These are phyloP conservation scores for Scopus umbretta DNA, from an alignment of 2,113 vertebrate genomes.

Conservation along the genomic window DNA sequence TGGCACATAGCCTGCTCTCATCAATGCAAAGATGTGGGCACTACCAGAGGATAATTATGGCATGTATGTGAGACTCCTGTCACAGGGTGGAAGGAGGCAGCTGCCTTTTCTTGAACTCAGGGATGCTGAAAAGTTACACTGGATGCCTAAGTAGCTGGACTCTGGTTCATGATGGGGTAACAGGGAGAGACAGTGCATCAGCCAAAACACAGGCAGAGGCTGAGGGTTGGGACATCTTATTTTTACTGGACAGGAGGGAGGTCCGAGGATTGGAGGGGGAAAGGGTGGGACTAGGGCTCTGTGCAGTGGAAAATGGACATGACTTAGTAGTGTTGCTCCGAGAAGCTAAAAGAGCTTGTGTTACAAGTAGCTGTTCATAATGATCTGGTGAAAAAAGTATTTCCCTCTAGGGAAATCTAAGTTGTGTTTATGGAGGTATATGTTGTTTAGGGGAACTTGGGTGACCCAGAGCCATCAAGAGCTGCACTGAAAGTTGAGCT, in stretches of 20 bases:
- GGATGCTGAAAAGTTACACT: background rate
- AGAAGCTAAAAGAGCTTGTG: background rate
- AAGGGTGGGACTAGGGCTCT: background rate
- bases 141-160: background rate
- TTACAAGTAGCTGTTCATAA: background rate
- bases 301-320: background rate
- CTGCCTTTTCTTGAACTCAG: background rate
- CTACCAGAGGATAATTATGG: background rate
- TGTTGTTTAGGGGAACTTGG: background rate
- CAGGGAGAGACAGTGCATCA: background rate
- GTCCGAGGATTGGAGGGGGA: rapidly evolving
- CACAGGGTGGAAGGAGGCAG: background rate
- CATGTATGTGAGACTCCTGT: background rate
- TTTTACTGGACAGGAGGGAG: background rate
- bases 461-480: background rate
- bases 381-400: background rate
- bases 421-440: background rate
- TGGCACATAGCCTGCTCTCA: background rate
- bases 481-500: background rate
- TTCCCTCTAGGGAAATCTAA: background rate
- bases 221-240: background rate
- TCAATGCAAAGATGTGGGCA: background rate
- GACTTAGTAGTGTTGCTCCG: background rate
- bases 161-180: background rate
- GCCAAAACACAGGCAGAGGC: background rate